Evolutionary conservation across 2,113 vertebrate genomes (phyloP).

Genomic region (Microtus oregoni): DNA sequence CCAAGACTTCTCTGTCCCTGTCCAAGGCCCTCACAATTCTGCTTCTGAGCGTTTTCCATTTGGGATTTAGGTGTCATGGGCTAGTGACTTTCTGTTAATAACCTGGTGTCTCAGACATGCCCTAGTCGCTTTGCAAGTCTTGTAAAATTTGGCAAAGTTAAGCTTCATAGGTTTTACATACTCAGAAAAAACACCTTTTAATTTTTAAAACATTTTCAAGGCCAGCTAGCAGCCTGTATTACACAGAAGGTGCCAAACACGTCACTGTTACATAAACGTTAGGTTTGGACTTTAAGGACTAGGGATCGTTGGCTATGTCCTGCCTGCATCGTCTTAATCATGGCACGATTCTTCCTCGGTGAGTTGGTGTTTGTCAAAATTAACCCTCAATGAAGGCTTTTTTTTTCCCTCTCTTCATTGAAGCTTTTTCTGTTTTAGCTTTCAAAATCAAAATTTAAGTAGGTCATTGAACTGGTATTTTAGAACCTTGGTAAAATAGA

Average conservation of each 20-base stretch:
- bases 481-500: constrained; percentile 49
- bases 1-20: not conserved
- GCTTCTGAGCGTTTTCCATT: not conserved
- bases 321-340: not conserved
- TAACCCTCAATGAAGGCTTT: constrained; percentile 28
- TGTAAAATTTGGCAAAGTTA: not conserved
- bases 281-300: constrained; percentile 39
- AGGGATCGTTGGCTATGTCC: not conserved
- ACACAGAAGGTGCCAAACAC: constrained; percentile 26
- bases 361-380: constrained; percentile 11
- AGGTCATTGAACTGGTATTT: constrained; percentile 50
- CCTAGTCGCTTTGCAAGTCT: not conserved
- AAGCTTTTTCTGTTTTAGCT: constrained; percentile 31
- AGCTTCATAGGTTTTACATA: not conserved
- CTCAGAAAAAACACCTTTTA: constrained; percentile 1
- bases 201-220: not conserved
- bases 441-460: constrained; percentile 63
- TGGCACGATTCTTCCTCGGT: not conserved
- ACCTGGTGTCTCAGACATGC: not conserved
- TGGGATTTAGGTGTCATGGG: not conserved
- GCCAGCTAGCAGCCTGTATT: not conserved
- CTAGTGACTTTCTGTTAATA: not conserved
- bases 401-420: not conserved
- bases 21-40: not conserved
- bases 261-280: constrained; percentile 38